Base-by-base conservation (phyloP, 2,797 vertebrate genomes). In the Oreonectes daqikongensis region DNA sequence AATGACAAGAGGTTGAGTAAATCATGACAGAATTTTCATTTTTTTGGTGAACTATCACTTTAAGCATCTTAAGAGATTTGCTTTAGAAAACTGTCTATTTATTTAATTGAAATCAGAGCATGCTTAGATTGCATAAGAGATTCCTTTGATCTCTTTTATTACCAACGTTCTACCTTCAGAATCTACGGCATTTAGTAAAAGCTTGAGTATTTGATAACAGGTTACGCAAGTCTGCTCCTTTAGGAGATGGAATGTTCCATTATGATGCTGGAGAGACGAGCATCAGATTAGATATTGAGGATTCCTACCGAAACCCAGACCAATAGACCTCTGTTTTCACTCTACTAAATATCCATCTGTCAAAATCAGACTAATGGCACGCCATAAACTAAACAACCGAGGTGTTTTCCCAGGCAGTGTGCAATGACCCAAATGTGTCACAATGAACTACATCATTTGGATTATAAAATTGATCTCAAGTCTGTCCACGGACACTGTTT, bases 161-260 rank as follows among this genome's bases (percentile, higher is more conserved):
- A 68, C 52, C 20, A 9, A 59, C 1, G 0, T 69, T 76, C 38
- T 46, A 46, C 18, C 38, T 44, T 12, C 17, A 76, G 20, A 76
- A 76, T 69, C 53, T 69, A 8, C n/a, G 65, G 53, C 46, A 28
- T 50, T 69, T 20, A 8, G 35, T 38, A 68, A 66, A 17, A 57
- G 12, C 18, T 32, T 20, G 18, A 18, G 24, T 17, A 75, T 75
- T 44, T 46, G 52, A 69, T 38, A 17, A 42, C 20, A 35, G 20
- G 53, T 76, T 76, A 60, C 11, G 5, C 15, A 76, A 69, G 44
- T 53, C 40, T 63, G 63, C 60, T 57, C 11, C 48, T 15, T 26
- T 22, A 35, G 38, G 20, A 64, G 28, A 18, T 44, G 46, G 66
- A 79, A 79, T 38, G 46, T 79, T 79, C 66, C 78, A 64, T 79